Base-by-base conservation (phyloP, 2,113 vertebrate species). In the Calypte anna region DNA sequence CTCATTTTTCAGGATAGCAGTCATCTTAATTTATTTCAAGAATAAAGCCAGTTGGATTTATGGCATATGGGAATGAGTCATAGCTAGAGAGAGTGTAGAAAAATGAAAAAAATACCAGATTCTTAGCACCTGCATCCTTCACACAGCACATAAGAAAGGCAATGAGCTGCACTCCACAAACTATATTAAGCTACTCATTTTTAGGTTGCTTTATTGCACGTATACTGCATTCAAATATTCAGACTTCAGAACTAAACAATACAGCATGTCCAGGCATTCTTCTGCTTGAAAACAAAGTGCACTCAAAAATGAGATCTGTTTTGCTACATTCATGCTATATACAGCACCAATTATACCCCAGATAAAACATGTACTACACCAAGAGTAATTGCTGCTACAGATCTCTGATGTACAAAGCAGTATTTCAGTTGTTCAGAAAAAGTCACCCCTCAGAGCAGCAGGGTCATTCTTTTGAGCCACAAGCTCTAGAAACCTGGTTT, bases 41-140 rank as follows among this genome's bases (percentile, higher is more conserved):
- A 54, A 86, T 77, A 96, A 93, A 89, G 19, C 12, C 69, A 84
- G 66, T 55, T 85, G 77, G 78, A 77, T 89, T 94, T 91, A 64
- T 92, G 84, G 74, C 87, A 89, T 93, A 95, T 94, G 84, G 92
- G 87, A 93, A 85, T 96, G 96, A 96, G 82, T 96, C 96, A 95
- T 1, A 91, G 67, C 81, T 64, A 68, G 33, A 91, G 63, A 92
- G 74, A 82, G 54, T 77, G 83, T 23, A 80, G 78, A 33, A 89
- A 94, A 96, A 87, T 7, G 17, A 46, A 67, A 80, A 93, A 93
- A 74, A 66, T 21, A 79, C 7, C 78, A 73, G 40, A 95, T 82
- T 82, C 54, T 69, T 76, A 66, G 40, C 40, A 40, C 40, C 40
- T 40, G 40, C 40, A 40, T 40, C 40, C 40, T 40, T 40, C 40